Percentiles rank a stretch among this genome's conserved stretches.
Conservation (phyloP, 2,888 invertebrate species). For the Epinotia bilunana region DNA sequence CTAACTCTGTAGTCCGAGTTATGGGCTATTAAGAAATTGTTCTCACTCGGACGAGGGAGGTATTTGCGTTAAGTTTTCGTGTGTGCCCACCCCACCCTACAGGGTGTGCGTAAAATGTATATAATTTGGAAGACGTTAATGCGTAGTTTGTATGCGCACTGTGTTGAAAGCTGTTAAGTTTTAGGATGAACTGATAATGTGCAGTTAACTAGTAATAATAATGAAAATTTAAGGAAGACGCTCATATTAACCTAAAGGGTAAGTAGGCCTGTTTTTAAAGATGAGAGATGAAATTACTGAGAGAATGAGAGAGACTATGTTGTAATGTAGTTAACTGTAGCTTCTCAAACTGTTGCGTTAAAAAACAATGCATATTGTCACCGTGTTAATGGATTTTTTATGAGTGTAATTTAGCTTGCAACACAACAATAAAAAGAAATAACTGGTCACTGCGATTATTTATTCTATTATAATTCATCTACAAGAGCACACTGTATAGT, state of each 20-base stretch:
- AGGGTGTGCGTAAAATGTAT: constrained; percentile 14
- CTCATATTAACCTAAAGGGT: too few relatives aligned
- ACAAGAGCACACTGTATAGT: constrained; percentile 1
- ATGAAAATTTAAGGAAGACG: too few relatives aligned
- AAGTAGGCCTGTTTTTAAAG: too few relatives aligned
- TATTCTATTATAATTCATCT: not conserved
- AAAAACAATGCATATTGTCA: too few relatives aligned
- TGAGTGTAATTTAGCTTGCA: too few relatives aligned
- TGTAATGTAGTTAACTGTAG: too few relatives aligned
- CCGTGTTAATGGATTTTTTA: too few relatives aligned
- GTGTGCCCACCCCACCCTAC: constrained; percentile 36
- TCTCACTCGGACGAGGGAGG: constrained; percentile 36
- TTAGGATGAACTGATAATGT: not conserved
- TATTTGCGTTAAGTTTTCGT: constrained; percentile 44
- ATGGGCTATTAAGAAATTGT: constrained; percentile 45
- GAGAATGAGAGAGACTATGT: too few relatives aligned
- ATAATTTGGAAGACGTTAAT: constrained; percentile 20
- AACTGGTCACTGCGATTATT: too few relatives aligned
- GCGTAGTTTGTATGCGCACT: not conserved
- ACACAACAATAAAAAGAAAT: too few relatives aligned
- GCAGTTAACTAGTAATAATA: not conserved
- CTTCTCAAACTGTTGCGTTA: too few relatives aligned
- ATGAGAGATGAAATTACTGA: too few relatives aligned
- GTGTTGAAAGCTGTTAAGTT: not conserved
- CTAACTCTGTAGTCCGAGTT: constrained; percentile 35